Base-by-base conservation (phyloP, 2,888 invertebrate genomes). In the Tetranychus truncatus region DNA sequence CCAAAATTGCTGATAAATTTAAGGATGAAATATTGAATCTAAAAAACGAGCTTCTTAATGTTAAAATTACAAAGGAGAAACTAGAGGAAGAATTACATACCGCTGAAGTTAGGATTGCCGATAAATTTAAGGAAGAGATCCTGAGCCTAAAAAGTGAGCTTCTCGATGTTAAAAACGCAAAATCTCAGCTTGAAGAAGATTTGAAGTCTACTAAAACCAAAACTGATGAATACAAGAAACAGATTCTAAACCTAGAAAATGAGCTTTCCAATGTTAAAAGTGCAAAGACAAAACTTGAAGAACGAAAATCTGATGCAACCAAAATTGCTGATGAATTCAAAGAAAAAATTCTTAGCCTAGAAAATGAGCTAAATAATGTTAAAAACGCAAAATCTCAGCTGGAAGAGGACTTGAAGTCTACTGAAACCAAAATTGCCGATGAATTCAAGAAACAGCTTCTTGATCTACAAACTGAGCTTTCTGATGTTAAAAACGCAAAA, bases 401-500 rank as follows among this genome's bases (percentile, higher is more conserved):
- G 4, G 73, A 73, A 21, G 6, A 73, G 5, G 66, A 65, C 65
- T 21, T 34, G 1, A 34, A 34, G 34, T 34, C 34, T 34, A 34
- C 34, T 34, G 34, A 34, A 34, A 34, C 34, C 0, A 55, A 73
- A 55, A 66, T 73, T 15, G 65, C 34, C 20, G 15, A 20, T 1
- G 73, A 73, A 11, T 73, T 55, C 24, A 21, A 73, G 6, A 21
- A 73, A 55, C 9, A 65, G 21, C 15, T 73, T 1, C 21, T 8
- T 6, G 55, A 73, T 55, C 55, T 73, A 44, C 1, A 73, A n/a
- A 66, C 45, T 18, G 34, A 65, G 46, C 65, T 66, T 11, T 55
- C 55, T 11, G 65, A 73, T 20, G 66, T 34, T 18, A 66, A 73
- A 24, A 73, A 20, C 15, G n/a, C 55, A 15, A 73, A 73, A 11